These are phyloP conservation scores for Pedicia rivosa DNA, from an alignment of 2,888 invertebrate genomes.

Conservation along the genomic window DNA sequence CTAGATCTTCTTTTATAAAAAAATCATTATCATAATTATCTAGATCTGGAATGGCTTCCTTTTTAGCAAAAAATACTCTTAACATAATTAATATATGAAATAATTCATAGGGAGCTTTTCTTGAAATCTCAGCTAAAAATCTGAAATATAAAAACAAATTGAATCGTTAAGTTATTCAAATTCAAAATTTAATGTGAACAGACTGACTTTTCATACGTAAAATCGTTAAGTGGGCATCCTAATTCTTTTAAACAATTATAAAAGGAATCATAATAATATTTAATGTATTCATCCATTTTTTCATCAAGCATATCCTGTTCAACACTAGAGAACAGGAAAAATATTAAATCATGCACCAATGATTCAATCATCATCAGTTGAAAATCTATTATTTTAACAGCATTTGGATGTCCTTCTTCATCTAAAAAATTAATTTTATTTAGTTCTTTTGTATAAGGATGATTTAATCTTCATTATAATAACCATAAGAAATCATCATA, in stretches of 20 bases:
- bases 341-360: conserved; percentile 36
- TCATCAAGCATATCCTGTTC: conserved; percentile 27
- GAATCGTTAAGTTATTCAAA: too few species aligned
- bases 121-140: conserved; percentile 28
- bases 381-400: conserved; percentile 41
- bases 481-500: conserved; percentile 35
- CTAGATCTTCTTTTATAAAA: conserved; percentile 23
- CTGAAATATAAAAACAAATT: too few species aligned
- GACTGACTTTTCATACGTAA: conserved; percentile 28
- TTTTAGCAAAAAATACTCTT: conserved; percentile 33
- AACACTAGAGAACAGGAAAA: conserved; percentile 38
- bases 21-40: conserved; percentile 30
- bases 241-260: conserved; percentile 28
- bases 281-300: conserved; percentile 34
- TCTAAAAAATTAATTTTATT: conserved; percentile 13
- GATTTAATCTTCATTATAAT: conserved; percentile 5
- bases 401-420: conserved; percentile 25
- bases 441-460: too few species aligned
- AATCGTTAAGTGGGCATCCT: conserved; percentile 25
- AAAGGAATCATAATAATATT: conserved; percentile 35
- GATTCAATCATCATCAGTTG: conserved; percentile 38
- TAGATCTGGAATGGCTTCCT: conserved; percentile 30
- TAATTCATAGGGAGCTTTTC: conserved; percentile 29
- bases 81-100: conserved; percentile 34
- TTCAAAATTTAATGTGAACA: too few species aligned